phyloP scores from a whole-genome alignment of 1,140 invertebrate species.

The Bombus pyrosoma region DNA sequence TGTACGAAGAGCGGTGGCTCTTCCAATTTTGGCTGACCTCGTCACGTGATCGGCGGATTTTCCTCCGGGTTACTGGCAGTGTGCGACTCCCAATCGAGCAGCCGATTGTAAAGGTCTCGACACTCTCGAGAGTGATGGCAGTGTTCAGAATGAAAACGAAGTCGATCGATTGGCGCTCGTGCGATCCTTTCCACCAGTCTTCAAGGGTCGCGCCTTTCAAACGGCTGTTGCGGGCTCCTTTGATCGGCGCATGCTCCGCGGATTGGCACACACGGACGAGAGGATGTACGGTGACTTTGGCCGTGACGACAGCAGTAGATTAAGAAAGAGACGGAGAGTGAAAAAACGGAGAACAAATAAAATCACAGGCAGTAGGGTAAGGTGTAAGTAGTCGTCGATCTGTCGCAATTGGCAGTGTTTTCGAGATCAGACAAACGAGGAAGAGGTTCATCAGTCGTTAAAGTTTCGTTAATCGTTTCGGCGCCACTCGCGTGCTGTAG shows the following conservation, averaged over 20 bases:
- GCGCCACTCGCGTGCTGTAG: neutral
- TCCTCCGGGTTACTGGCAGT: constrained; percentile 25
- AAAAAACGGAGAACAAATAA: neutral
- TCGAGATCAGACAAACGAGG: constrained; percentile 39
- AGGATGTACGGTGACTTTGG: constrained; percentile 51
- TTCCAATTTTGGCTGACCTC: constrained; percentile 29
- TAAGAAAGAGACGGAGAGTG: neutral
- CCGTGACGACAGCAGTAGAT: constrained; percentile 33
- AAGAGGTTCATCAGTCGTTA: neutral
- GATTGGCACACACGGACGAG: constrained; percentile 10
- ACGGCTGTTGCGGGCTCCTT: constrained; percentile 8
- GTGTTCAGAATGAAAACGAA: constrained; percentile 25
- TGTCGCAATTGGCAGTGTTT: constrained; percentile 50
- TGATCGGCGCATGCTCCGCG: constrained; percentile 24
- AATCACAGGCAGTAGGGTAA: neutral
- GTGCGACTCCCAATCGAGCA: constrained; percentile 6
- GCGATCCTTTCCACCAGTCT: neutral
- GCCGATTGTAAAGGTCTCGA: constrained; percentile 19
- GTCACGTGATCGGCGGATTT: constrained; percentile 3
- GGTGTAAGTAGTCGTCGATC: neutral
- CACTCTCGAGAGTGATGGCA: constrained; percentile 8
- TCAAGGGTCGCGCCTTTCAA: constrained; percentile 42
- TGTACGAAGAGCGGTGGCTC: constrained; percentile 11
- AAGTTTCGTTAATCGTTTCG: neutral
- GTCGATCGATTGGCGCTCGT: neutral